Evolutionary conservation across 2,797 vertebrate species (phyloP).

Genomic region (Eupleurogrammus muticus): DNA sequence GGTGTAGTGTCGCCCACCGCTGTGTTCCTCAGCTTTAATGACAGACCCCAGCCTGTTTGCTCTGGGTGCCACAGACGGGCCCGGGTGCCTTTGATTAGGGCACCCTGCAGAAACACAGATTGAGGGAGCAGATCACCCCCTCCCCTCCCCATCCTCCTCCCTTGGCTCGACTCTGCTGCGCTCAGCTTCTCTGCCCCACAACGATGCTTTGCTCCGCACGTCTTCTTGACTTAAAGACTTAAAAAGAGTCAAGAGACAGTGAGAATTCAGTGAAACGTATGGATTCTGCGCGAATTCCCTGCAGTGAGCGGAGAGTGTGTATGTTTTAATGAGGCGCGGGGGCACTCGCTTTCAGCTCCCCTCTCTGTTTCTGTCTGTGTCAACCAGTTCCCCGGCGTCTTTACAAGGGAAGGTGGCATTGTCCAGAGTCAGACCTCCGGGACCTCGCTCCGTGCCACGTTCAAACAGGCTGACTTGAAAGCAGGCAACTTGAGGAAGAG

Average conservation of each 20-base stretch:
- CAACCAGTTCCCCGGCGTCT: conserved; percentile 47
- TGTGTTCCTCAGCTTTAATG: conserved; percentile 74
- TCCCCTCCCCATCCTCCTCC: conserved; percentile 14
- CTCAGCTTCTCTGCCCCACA: conserved; percentile 68
- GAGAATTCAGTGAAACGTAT: conserved; percentile 66
- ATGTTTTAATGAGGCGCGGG: conserved; percentile 73
- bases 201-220: conserved; percentile 68
- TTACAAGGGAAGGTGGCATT: conserved; percentile 59
- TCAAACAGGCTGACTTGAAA: conserved; percentile 76
- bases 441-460: conserved; percentile 63
- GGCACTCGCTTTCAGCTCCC: conserved; percentile 22
- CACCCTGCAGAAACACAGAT: conserved; percentile 77
- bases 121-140: conserved; percentile 69
- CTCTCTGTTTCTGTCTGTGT: conserved; percentile 43
- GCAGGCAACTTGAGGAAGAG: conserved; percentile 66
- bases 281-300: conserved; percentile 70
- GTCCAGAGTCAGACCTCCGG: conserved; percentile 67
- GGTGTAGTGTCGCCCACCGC: conserved; percentile 70
- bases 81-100: conserved; percentile 76
- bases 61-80: conserved; percentile 69
- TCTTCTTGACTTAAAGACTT: conserved; percentile 75
- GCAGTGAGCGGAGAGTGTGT: conserved; percentile 57
- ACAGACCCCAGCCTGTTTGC: conserved; percentile 68
- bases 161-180: conserved; percentile 61
- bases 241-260: conserved; percentile 69